Evolutionary conservation across 2,888 invertebrate genomes (phyloP).

Genomic region (Caenorhabditis doughertyi): DNA sequence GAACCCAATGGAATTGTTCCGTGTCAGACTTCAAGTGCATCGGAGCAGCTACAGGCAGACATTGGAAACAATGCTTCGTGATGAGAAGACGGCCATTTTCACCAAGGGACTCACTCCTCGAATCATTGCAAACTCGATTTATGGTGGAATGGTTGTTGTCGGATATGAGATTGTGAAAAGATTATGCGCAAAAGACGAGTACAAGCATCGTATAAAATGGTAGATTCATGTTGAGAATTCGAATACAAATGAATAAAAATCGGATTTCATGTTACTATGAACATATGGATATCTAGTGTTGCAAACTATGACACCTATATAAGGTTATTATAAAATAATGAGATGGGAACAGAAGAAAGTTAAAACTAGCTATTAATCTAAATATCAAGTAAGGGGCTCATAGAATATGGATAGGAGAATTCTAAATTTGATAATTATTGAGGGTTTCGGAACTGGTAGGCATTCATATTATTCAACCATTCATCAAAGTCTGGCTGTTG

Average conservation of each 20-base stretch:
- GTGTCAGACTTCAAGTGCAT: slow-evolving; percentile 74
- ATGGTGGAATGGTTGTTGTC: slow-evolving; percentile 72
- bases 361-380: too few relatives aligned
- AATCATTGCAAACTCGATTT: slow-evolving; percentile 72
- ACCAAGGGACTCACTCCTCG: slow-evolving; percentile 75
- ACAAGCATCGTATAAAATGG: slow-evolving; percentile 74
- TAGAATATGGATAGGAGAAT: too few relatives aligned
- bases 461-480: too few relatives aligned
- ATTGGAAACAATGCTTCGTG: slow-evolving; percentile 62
- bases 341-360: too few relatives aligned
- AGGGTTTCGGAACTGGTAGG: too few relatives aligned
- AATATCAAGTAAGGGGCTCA: too few relatives aligned
- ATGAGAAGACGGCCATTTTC: slow-evolving; percentile 67
- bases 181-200: slow-evolving; percentile 72
- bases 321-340: too few relatives aligned
- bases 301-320: neutral
- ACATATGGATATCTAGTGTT: too few relatives aligned
- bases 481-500: too few relatives aligned
- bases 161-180: slow-evolving; percentile 76
- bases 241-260: neutral
- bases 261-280: neutral
- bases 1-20: slow-evolving; percentile 75
- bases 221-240: slow-evolving; percentile 38
- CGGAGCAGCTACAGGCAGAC: slow-evolving; percentile 67
- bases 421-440: too few relatives aligned